Conservation (phyloP, 2,113 vertebrate species). For the Sisor rabdophorus region DNA sequence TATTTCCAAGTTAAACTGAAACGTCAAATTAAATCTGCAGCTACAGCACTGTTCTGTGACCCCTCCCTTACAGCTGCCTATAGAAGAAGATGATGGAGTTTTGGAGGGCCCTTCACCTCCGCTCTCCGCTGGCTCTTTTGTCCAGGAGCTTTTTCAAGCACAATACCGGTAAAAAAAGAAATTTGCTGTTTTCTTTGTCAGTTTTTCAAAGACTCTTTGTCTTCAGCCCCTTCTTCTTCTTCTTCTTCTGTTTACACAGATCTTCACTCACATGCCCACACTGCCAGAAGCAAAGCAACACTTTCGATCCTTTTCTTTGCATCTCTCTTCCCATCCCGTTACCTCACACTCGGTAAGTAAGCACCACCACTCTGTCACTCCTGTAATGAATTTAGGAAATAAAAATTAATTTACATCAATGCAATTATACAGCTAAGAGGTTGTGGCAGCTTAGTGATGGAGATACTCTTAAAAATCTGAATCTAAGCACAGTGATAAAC, state of each 20-base stretch:
- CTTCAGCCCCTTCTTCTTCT: background rate
- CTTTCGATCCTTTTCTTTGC: constrained; percentile 96
- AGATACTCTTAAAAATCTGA: no score
- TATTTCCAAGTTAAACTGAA: no score
- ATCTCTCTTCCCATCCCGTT: constrained; percentile 94
- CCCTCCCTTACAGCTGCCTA: constrained; percentile 72
- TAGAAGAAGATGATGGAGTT: constrained; percentile 81
- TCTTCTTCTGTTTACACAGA: constrained; percentile 61
- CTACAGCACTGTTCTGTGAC: constrained; percentile 11
- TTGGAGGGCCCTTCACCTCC: constrained; percentile 85
- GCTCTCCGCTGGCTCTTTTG: constrained; percentile 86
- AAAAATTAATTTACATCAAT: no score
- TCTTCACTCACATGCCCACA: constrained; percentile 96
- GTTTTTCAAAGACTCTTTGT: background rate
- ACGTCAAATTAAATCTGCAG: background rate
- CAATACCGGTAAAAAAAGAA: constrained; percentile 83
- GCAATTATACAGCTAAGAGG: no score
- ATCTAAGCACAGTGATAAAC: no score
- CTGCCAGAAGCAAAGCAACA: constrained; percentile 98
- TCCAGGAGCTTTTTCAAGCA: constrained; percentile 97
- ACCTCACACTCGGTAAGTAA: constrained; percentile 88
- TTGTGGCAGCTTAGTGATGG: no score
- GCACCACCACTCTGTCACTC: background rate
- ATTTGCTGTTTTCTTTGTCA: background rate
- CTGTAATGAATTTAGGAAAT: background rate